Evolutionary conservation across 2,797 vertebrate species (phyloP), one percentile per base, ranked within the genome.

Genomic region (Bradypodion pumilum): DNA sequence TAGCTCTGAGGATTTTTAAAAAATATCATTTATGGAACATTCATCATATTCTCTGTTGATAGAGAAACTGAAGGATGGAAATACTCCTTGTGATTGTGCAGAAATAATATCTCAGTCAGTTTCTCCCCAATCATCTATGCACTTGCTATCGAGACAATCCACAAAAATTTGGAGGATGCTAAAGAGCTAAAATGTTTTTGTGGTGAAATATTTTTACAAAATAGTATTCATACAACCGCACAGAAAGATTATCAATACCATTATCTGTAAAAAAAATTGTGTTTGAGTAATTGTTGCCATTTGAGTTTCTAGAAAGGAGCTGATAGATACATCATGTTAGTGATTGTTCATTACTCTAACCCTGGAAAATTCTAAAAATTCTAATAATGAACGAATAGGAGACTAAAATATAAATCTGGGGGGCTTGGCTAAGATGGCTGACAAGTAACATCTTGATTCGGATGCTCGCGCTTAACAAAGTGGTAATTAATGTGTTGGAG

Each of bases 161-260:
- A 75, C 88, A 72, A 19, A 83, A 29, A 29, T 32, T 69, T 9
- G 60, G 2, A 62, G 60, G 82, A 88, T 44, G 49, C 75, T 44
- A 12, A 21, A 70, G 19, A 74, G 85, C 85, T 87, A 87, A 85
- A 90, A 69, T 44, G n/a, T n/a, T n/a, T n/a, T n/a, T n/a, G n/a
- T n/a, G n/a, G n/a, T n/a, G 35, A 66, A 84, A 85, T 83, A 52
- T 49, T 21, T 60, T 88, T 84, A 85, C 29, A 81, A 66, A 86
- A 74, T 86, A 46, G 25, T 74, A 27, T 72, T 72, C 62, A 52
- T 52, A 80, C 87, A 84, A n/a, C 83, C 40, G 0, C 29, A 49
- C 27, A 52, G 89, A 78, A 69, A 35, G 35, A 90, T 92, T n/a
- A n/a, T n/a, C 88, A 60, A 92, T 92, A 90, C 40, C 27, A 49